phyloP scores from a whole-genome alignment of 2,797 vertebrate genomes.

The Mus caroli region DNA sequence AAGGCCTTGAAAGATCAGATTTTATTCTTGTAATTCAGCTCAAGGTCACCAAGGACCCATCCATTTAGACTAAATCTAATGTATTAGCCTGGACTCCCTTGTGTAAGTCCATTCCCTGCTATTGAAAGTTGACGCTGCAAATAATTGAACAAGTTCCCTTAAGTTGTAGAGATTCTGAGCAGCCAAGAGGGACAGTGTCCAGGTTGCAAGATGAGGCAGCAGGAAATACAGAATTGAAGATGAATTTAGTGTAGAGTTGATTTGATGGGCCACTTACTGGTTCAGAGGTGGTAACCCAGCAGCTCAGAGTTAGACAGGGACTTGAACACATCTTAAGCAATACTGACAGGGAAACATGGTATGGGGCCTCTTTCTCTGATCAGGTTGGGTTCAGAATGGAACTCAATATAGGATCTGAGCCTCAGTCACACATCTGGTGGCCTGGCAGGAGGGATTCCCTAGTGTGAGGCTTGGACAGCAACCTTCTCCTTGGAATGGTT shows the following conservation, averaged over 20 bases:
- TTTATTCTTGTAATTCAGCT: not conserved
- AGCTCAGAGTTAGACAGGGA: not conserved
- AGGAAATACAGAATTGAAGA: not conserved
- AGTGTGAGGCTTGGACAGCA: not conserved
- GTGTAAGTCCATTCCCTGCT: not conserved
- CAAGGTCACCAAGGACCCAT: not conserved
- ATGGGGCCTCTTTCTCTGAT: not conserved
- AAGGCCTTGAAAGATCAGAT: not conserved
- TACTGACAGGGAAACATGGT: not conserved
- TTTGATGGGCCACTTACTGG: not conserved
- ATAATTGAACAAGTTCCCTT: not conserved
- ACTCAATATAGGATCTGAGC: not conserved
- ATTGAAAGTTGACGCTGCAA: not conserved
- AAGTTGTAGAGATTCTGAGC: slow-evolving; percentile 30
- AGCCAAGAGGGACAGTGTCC: not conserved
- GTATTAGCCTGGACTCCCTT: not conserved
- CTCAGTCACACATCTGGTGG: not conserved
- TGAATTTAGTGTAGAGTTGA: not conserved
- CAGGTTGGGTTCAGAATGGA: not conserved
- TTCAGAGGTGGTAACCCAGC: not conserved
- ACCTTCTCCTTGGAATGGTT: not conserved
- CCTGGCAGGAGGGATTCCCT: not conserved
- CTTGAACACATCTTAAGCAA: not conserved
- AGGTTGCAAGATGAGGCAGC: not conserved
- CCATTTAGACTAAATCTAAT: not conserved